Conservation (phyloP, 2,797 vertebrate species). For the Atherinosoma microstoma region DNA sequence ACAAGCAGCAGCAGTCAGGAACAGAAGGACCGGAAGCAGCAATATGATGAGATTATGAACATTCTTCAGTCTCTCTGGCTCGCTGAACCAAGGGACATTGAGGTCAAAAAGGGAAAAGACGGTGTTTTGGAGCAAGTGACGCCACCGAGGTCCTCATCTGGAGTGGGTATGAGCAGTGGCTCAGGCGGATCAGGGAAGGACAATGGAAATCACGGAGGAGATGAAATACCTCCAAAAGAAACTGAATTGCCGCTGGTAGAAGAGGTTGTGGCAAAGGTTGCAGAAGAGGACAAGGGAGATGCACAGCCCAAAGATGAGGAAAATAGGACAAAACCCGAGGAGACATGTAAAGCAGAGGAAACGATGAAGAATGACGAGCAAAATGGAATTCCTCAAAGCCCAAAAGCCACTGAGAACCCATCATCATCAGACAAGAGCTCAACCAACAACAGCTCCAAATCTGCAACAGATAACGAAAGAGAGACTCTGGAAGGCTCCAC, state of each 20-base stretch:
- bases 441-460: slow-evolving; percentile 67
- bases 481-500: slow-evolving; percentile 62
- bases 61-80: slow-evolving; percentile 89
- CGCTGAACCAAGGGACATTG: slow-evolving; percentile 54
- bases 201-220: slow-evolving; percentile 57
- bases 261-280: slow-evolving; percentile 28
- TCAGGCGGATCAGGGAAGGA: slow-evolving; percentile 86
- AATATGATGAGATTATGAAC: slow-evolving; percentile 81
- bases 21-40: slow-evolving; percentile 49
- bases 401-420: slow-evolving; percentile 59
- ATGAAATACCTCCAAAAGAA: slow-evolving; percentile 47
- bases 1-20: slow-evolving; percentile 42
- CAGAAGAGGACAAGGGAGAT: slow-evolving; percentile 14
- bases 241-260: slow-evolving; percentile 44
- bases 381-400: slow-evolving; percentile 37
- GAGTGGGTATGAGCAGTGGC: slow-evolving; percentile 88
- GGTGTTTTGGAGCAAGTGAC: slow-evolving; percentile 58
- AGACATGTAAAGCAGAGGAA: slow-evolving; percentile 41
- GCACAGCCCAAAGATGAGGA: slow-evolving; percentile 10
- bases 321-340: slow-evolving; percentile 21
- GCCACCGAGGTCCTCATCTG: slow-evolving; percentile 88
- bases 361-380: slow-evolving; percentile 34
- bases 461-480: slow-evolving; percentile 66
- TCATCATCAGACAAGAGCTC: slow-evolving; percentile 67
- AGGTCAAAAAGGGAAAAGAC: slow-evolving; percentile 31